A percentile compares a stretch with the other conserved stretches of the same genome.
phyloP scores from a whole-genome alignment of 2,113 vertebrate species.

The Bubo scandiacus region DNA sequence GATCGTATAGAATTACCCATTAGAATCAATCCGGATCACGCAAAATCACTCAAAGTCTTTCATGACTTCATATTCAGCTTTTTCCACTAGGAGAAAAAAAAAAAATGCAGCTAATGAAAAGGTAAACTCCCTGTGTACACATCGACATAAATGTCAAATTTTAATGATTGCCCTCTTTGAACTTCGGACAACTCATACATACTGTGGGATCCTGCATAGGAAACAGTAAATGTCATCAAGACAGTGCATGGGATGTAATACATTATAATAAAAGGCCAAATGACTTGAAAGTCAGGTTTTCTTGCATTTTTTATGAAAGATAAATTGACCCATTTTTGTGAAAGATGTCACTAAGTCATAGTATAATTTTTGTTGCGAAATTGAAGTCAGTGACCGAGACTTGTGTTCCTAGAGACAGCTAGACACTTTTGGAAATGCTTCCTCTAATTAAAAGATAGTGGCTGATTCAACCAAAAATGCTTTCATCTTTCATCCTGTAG shows the following conservation, averaged over 20 bases:
- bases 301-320: slow-evolving; percentile 65
- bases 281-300: slow-evolving; percentile 61
- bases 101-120: slow-evolving; percentile 43
- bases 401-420: slow-evolving; percentile 42
- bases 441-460: slow-evolving; percentile 46
- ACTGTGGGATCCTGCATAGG: slow-evolving; percentile 28
- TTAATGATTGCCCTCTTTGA: slow-evolving; percentile 65
- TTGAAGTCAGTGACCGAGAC: slow-evolving; percentile 32
- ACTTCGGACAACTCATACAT: slow-evolving; percentile 18
- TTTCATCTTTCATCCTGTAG: slow-evolving; percentile 59
- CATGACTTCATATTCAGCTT: slow-evolving; percentile 28
- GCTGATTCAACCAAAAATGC: slow-evolving; percentile 43
- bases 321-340: slow-evolving; percentile 54
- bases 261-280: slow-evolving; percentile 66
- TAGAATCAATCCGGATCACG: slow-evolving; percentile 17
- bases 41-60: slow-evolving; percentile 29
- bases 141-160: slow-evolving; percentile 68
- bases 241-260: slow-evolving; percentile 40
- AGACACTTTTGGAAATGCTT: slow-evolving; percentile 39
- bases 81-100: neutral
- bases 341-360: slow-evolving; percentile 45
- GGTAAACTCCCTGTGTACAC: slow-evolving; percentile 55
- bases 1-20: neutral
- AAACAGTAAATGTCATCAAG: slow-evolving; percentile 62
- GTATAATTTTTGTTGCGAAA: slow-evolving; percentile 51